These are phyloP conservation scores for Linurgus olivaceus DNA, from an alignment of 2,797 vertebrate genomes.

Conservation along the genomic window DNA sequence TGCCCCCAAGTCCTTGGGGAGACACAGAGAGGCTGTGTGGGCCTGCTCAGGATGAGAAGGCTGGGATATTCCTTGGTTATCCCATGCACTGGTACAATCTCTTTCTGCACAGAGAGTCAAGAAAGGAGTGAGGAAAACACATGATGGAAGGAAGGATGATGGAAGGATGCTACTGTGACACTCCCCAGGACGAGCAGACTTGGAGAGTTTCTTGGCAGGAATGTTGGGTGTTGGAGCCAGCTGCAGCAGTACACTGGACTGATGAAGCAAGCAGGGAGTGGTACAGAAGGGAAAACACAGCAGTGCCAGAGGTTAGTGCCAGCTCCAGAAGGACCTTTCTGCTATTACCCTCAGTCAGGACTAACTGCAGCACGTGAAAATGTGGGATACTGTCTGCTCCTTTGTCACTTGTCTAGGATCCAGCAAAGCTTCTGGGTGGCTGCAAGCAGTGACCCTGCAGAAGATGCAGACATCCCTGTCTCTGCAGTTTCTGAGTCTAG, in stretches of 20 bases:
- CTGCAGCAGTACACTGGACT: background rate
- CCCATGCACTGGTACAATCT: background rate
- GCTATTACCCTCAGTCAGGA: background rate
- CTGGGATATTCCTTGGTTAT: background rate
- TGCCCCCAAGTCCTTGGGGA: background rate
- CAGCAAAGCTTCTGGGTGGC: background rate
- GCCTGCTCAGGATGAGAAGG: background rate
- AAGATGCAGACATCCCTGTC: background rate
- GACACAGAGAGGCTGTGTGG: background rate
- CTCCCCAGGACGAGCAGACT: background rate
- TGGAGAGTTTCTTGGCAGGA: background rate
- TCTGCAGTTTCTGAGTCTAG: background rate
- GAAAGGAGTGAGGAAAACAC: background rate
- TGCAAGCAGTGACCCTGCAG: background rate
- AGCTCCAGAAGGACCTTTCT: background rate
- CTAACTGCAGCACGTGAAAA: background rate
- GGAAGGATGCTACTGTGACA: background rate
- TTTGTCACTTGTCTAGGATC: background rate
- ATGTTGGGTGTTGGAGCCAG: background rate
- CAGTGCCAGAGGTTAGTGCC: rapidly evolving
- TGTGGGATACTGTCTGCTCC: background rate
- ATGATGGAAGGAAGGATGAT: background rate
- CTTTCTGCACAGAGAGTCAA: background rate
- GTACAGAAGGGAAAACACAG: background rate
- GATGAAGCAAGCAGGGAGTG: background rate